phyloP scores from a whole-genome alignment of 2,888 invertebrate species.

The Autographa gamma region DNA sequence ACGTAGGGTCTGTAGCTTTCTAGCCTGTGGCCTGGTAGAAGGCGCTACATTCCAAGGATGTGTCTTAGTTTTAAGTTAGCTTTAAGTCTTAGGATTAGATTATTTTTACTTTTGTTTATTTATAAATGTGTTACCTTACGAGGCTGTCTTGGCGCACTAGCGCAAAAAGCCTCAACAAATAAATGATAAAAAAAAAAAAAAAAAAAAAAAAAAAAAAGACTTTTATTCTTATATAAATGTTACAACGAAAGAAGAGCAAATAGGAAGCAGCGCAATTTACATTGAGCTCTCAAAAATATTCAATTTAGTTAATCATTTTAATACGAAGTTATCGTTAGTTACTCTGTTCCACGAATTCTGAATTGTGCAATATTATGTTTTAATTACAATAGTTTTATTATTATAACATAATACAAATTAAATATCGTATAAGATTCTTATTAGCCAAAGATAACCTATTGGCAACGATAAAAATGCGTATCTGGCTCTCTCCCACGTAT shows the following conservation, averaged over 20 bases:
- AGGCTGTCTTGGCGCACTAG: too few species aligned
- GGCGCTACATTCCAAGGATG: too few species aligned
- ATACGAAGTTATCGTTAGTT: not conserved
- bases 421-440: not conserved
- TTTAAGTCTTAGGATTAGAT: too few species aligned
- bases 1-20: too few species aligned
- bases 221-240: not conserved
- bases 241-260: not conserved
- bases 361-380: not conserved
- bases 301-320: not conserved
- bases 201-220: too few species aligned
- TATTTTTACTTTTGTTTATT: too few species aligned
- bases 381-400: not conserved
- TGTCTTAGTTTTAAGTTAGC: too few species aligned
- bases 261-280: not conserved
- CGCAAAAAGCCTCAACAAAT: too few species aligned
- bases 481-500: conserved; percentile 46
- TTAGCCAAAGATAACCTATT: conserved; percentile 13
- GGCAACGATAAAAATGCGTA: conserved; percentile 14
- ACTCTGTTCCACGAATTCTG: not conserved
- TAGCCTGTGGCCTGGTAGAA: too few species aligned
- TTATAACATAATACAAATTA: not conserved
- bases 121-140: too few species aligned
- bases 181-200: too few species aligned
- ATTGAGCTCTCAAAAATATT: not conserved